Evolutionary conservation across 2,113 vertebrate genomes (phyloP).

Genomic region (Phasianus colchicus): DNA sequence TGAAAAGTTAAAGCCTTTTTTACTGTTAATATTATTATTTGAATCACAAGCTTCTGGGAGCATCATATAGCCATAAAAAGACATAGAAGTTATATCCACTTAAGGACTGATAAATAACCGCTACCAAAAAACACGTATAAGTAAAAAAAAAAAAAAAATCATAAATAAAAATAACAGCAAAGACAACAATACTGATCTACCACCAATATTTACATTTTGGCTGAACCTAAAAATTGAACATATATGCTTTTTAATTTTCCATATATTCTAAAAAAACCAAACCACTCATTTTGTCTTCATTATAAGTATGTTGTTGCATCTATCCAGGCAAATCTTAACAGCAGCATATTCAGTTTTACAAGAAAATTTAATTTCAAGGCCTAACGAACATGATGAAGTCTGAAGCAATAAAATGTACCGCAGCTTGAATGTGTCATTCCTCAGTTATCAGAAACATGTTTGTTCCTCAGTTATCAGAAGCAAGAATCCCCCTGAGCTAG

Average conservation of each 20-base stretch:
- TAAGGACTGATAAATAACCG: neutral
- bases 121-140: neutral
- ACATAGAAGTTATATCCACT: neutral
- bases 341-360: neutral
- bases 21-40: no score
- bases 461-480: neutral
- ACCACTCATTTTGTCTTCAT: neutral
- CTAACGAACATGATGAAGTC: slow-evolving; percentile 29
- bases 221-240: neutral
- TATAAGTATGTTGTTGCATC: neutral
- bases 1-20: neutral
- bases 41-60: neutral
- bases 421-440: neutral
- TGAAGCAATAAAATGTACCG: neutral
- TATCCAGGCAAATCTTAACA: neutral
- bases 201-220: neutral
- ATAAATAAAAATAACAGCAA: neutral
- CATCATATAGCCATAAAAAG: neutral
- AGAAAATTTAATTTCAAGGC: slow-evolving; percentile 53
- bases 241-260: neutral
- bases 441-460: neutral
- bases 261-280: neutral
- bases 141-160: neutral
- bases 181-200: neutral
- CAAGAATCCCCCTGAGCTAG: neutral